These are phyloP conservation scores for Lasioglossum lativentre DNA, from an alignment of 2,888 invertebrate species.

Conservation along the genomic window DNA sequence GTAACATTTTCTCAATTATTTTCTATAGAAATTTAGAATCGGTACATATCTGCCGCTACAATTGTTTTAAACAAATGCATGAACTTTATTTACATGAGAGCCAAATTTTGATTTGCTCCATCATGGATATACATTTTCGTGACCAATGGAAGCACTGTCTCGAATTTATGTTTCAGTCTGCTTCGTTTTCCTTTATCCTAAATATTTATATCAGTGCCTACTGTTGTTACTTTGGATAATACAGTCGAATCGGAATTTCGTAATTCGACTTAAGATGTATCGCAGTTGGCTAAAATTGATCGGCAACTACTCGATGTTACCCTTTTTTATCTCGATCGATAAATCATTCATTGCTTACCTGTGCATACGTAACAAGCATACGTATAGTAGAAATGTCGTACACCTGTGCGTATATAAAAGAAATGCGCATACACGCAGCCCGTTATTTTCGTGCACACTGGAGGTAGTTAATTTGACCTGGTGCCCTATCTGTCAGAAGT, in stretches of 20 bases:
- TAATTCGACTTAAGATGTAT: slow-evolving; percentile 2
- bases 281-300: slow-evolving; percentile 16
- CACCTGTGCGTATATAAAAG: slow-evolving; percentile 20
- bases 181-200: not conserved
- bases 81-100: not conserved
- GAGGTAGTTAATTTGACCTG: slow-evolving; percentile 75
- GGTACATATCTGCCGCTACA: not conserved
- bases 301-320: slow-evolving; percentile 10
- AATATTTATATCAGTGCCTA: not conserved
- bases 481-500: slow-evolving; percentile 78
- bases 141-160: slow-evolving; percentile 66
- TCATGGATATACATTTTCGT: slow-evolving; percentile 63
- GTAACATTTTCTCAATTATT: not conserved
- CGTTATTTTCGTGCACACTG: slow-evolving; percentile 71
- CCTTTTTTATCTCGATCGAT: slow-evolving; percentile 32
- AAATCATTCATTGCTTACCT: slow-evolving; percentile 39
- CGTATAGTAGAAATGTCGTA: not conserved
- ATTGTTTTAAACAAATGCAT: slow-evolving; percentile 22
- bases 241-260: not conserved
- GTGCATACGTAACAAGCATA: slow-evolving; percentile 16
- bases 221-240: not conserved
- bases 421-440: slow-evolving; percentile 36
- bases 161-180: slow-evolving; percentile 9
- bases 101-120: slow-evolving; percentile 60
- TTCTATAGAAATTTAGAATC: not conserved